A percentile compares a stretch with the other conserved stretches of the same genome.
These are phyloP conservation scores for Paramormyrops hopkinsi DNA, from an alignment of 2,797 vertebrate genomes.

Conservation along the genomic window DNA sequence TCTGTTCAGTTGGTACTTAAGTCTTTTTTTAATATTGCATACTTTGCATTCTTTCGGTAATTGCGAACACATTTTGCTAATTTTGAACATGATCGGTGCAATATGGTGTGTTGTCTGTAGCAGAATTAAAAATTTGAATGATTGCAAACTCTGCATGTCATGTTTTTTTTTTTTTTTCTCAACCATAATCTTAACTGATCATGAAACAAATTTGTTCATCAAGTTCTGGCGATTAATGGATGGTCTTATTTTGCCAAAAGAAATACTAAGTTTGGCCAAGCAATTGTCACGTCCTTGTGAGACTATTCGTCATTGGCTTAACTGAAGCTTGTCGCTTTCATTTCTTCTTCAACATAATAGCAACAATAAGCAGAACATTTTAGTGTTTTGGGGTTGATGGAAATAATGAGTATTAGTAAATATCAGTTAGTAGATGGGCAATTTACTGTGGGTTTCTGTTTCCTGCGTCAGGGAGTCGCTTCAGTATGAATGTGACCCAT, in stretches of 20 bases:
- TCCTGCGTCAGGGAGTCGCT: conserved; percentile 22
- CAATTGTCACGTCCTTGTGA: not conserved
- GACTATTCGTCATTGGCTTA: not conserved
- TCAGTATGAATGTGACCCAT: conserved; percentile 56
- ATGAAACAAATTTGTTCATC: not conserved
- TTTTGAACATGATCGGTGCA: not conserved
- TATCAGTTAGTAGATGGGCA: conserved; percentile 32
- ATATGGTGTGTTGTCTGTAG: not conserved
- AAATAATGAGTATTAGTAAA: conserved; percentile 16
- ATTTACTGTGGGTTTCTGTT: conserved; percentile 49
- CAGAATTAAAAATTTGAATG: not conserved
- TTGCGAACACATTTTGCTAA: not conserved
- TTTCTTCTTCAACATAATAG: not conserved
- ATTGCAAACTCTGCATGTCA: not conserved
- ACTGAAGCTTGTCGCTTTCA: not conserved
- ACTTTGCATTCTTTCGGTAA: not conserved
- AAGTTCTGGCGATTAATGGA: not conserved
- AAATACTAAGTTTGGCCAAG: not conserved
- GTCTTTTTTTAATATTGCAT: not conserved
- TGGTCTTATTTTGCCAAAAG: not conserved
- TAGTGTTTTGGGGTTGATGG: not conserved
- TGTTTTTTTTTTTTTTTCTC: not conserved
- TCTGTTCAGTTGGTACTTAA: not conserved
- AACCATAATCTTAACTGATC: not conserved
- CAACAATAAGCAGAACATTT: not conserved